Conservation (phyloP, 2,888 invertebrate species). For the Eremobia ochroleuca region DNA sequence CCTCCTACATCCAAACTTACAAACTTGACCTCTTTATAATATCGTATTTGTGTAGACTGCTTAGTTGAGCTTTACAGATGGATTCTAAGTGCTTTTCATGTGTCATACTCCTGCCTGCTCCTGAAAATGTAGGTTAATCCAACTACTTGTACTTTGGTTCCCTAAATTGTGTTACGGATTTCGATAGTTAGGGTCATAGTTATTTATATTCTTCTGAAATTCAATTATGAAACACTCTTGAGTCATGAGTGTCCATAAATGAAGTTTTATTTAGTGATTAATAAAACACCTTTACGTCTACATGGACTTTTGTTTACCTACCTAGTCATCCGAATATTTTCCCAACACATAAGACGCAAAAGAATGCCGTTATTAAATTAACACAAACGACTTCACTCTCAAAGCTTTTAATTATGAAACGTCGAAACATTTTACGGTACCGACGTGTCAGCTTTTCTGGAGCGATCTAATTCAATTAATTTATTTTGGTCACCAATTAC, state of each 20-base stretch:
- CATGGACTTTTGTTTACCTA: neutral
- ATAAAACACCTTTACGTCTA: neutral
- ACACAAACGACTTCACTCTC: constrained; percentile 76
- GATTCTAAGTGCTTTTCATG: neutral
- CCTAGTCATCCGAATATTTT: constrained; percentile 6
- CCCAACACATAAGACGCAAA: constrained; percentile 56
- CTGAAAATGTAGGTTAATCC: neutral
- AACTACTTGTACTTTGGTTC: neutral
- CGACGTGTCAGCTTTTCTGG: constrained; percentile 83
- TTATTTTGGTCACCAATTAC: constrained; percentile 88
- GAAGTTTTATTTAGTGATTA: neutral
- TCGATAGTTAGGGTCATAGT: neutral
- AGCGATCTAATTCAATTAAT: constrained; percentile 89
- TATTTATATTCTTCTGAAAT: neutral
- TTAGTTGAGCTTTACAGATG: too few relatives aligned
- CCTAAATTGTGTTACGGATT: neutral
- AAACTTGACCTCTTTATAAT: neutral
- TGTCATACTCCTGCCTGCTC: neutral
- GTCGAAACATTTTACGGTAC: constrained; percentile 86
- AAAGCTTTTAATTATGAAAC: constrained; percentile 76
- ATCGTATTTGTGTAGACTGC: neutral
- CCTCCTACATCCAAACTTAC: neutral
- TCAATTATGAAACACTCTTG: neutral
- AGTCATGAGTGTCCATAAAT: neutral
- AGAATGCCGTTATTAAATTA: constrained; percentile 78